These are phyloP conservation scores for Zaprionus vittiger DNA, from an alignment of 1,140 invertebrate genomes.

Conservation along the genomic window DNA sequence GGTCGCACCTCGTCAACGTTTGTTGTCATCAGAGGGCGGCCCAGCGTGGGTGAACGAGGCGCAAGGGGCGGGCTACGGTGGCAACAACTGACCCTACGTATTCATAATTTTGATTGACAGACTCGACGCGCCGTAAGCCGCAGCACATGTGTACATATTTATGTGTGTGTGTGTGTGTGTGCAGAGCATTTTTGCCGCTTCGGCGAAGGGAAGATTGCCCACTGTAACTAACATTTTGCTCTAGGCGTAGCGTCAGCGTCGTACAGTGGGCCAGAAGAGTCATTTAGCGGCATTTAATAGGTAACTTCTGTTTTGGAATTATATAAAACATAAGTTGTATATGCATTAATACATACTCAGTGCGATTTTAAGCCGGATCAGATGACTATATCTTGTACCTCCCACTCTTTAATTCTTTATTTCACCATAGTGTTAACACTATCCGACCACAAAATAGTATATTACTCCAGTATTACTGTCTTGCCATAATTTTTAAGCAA, in stretches of 20 bases:
- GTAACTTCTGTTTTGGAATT: too few relatives aligned
- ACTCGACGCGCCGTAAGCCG: conserved; percentile 30
- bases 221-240: conserved; percentile 34
- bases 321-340: too few relatives aligned
- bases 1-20: conserved; percentile 40
- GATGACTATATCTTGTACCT: too few relatives aligned
- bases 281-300: too few relatives aligned
- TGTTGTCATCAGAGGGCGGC: conserved; percentile 31
- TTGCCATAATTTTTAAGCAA: too few relatives aligned
- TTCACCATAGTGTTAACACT: too few relatives aligned
- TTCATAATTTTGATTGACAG: conserved; percentile 82
- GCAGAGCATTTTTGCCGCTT: conserved; percentile 75
- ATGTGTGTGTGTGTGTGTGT: neutral
- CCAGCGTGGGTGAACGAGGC: neutral
- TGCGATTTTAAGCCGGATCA: too few relatives aligned
- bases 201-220: conserved; percentile 26
- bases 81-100: conserved; percentile 66
- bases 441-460: too few relatives aligned
- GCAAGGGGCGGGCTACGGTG: neutral
- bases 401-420: too few relatives aligned
- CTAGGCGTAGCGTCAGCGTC: conserved; percentile 9
- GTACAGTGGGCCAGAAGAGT: too few relatives aligned
- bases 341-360: too few relatives aligned
- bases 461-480: too few relatives aligned
- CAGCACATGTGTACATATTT: conserved; percentile 3